phyloP scores from a whole-genome alignment of 2,888 invertebrate species.

The Melanargia galathea region DNA sequence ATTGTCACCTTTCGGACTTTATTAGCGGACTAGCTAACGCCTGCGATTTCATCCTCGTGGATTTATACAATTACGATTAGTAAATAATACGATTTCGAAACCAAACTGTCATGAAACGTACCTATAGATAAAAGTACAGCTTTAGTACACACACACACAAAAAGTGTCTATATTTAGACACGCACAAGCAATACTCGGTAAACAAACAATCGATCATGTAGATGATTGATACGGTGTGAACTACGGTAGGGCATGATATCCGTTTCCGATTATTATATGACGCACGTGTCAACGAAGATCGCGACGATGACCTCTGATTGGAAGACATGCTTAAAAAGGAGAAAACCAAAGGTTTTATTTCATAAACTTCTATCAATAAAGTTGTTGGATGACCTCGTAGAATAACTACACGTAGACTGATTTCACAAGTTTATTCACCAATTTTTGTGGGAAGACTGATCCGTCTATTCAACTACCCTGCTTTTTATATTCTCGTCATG shows the following conservation, averaged over 20 bases:
- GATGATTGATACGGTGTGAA: slow-evolving; percentile 28
- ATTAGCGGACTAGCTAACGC: not conserved
- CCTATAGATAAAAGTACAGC: not conserved
- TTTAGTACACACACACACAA: not conserved
- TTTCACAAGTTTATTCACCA: too few species aligned
- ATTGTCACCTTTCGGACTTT: slow-evolving; percentile 8
- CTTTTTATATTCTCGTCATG: too few species aligned
- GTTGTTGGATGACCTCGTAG: too few species aligned
- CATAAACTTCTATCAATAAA: too few species aligned
- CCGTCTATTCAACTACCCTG: too few species aligned
- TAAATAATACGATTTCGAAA: not conserved
- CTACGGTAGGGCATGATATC: slow-evolving; percentile 28
- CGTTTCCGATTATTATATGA: slow-evolving; percentile 35
- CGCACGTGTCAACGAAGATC: slow-evolving; percentile 21
- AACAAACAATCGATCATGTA: slow-evolving; percentile 32
- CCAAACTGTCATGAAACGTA: not conserved
- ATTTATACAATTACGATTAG: too few species aligned
- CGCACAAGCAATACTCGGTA: slow-evolving; percentile 23
- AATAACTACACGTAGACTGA: too few species aligned
- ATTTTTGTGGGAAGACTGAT: too few species aligned
- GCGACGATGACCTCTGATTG: slow-evolving; percentile 2
- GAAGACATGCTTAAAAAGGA: not conserved
- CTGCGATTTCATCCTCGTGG: too few species aligned
- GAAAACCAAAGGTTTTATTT: too few species aligned
- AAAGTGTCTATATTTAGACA: slow-evolving; percentile 23